A percentile compares a stretch with the other conserved stretches of the same genome.
phyloP scores from a whole-genome alignment of 2,113 vertebrate genomes.

The Gorsachius goisagi region DNA sequence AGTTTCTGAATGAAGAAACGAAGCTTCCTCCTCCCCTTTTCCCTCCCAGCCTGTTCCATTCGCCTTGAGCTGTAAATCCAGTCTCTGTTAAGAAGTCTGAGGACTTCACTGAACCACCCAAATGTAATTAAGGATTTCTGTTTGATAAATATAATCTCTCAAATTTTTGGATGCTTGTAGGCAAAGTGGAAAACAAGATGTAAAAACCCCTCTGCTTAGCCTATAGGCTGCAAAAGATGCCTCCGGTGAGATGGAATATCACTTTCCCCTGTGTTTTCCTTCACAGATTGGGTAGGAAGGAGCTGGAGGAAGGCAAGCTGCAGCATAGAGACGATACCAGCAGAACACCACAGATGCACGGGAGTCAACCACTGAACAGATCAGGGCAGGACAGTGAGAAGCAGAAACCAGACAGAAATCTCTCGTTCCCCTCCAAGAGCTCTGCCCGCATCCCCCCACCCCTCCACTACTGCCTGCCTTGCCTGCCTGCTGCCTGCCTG shows the following conservation, averaged over 20 bases:
- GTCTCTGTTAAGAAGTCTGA: accelerated
- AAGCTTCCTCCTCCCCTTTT: constrained; percentile 15
- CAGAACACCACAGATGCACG: accelerated
- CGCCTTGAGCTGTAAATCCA: accelerated
- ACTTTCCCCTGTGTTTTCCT: background rate
- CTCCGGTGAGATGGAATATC: accelerated
- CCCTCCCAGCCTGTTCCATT: background rate
- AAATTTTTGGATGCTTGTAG: background rate
- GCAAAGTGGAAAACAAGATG: background rate
- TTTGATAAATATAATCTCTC: background rate
- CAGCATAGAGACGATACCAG: accelerated
- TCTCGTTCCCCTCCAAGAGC: background rate
- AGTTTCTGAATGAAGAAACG: background rate
- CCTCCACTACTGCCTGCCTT: too few species aligned
- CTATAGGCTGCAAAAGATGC: background rate
- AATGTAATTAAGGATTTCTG: background rate
- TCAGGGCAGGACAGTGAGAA: too few species aligned
- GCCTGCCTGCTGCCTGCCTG: too few species aligned
- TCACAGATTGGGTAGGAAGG: background rate
- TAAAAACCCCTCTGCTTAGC: background rate
- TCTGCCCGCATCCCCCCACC: too few species aligned
- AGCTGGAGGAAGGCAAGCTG: background rate
- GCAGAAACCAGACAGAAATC: background rate
- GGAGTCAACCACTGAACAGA: too few species aligned
- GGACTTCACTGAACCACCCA: background rate